Evolutionary conservation across 2,797 vertebrate genomes (phyloP), one percentile per base, ranked within the genome.

Genomic region (Hephaestus fuliginosus): DNA sequence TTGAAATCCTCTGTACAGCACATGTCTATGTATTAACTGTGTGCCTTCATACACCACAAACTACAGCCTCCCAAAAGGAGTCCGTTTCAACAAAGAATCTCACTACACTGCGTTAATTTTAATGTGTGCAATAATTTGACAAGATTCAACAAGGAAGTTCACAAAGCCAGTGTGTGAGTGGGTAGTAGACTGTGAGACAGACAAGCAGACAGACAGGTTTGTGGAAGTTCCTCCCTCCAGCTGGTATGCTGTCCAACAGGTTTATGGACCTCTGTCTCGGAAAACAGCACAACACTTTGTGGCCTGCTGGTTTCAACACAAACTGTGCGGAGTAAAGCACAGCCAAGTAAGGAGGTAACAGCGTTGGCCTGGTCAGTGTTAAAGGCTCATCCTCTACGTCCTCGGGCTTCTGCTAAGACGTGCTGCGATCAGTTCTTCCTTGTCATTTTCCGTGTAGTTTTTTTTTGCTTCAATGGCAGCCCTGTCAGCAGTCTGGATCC

Each of bases 221-320:
- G 41, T 15, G n/a, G 28, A 18, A 60, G 68, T 36, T 41, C 85
- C 81, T 69, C 76, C 90, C 82, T 76, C 22, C 49, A 17, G 43
- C 28, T 36, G 79, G 28, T 75, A 93, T 93, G 90, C 22, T 30
- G 91, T 67, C 77, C 6, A 85, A 89, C 93, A 77, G 91, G 92
- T 92, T 91, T 88, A 49, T 30, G 44, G 83, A 67, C 43, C 14
- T 66, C 25, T 18, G 30, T n/a, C 36, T 20, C 1, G 6, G 41
- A 44, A 75, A 72, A 43, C 74, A 49, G 13, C 55, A 9, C 25
- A 33, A 20, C 30, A 30, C 20, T 39, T 3, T 25, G 3, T 18
- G 3, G 39, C 25, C 60, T 8, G n/a, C 14, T 17, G 1, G 4
- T 57, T 64, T 75, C 20, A 48, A 13, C 15, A 11, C 5, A 25